These are phyloP conservation scores for Limonius californicus DNA, from an alignment of 1,140 invertebrate species.

Conservation along the genomic window DNA sequence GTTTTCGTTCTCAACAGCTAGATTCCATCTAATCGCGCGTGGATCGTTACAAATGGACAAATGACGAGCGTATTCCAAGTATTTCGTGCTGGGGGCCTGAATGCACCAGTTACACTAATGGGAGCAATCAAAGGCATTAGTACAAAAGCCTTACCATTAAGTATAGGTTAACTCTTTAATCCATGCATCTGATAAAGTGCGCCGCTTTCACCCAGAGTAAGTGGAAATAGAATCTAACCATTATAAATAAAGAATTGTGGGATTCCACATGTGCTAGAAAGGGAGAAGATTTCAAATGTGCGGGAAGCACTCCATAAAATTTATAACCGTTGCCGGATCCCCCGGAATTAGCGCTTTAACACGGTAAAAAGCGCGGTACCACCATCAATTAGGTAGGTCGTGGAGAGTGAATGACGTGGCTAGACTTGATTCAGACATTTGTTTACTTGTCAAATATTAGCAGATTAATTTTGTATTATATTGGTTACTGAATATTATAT, in stretches of 20 bases:
- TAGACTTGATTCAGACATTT: no score
- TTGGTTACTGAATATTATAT: no score
- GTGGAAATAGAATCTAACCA: slow-evolving; percentile 1
- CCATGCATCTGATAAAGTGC: not conserved
- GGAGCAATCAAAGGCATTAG: slow-evolving; percentile 15
- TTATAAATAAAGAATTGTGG: not conserved
- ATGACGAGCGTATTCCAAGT: slow-evolving; percentile 2
- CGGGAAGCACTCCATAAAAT: no score
- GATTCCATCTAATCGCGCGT: slow-evolving; percentile 1
- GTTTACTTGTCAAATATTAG: no score
- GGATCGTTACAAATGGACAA: slow-evolving; percentile 12
- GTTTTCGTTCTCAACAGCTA: not conserved
- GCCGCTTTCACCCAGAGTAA: not conserved
- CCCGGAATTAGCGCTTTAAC: no score
- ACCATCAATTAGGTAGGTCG: no score
- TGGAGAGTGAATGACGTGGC: no score
- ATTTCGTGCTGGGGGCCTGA: not conserved
- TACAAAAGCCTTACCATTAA: slow-evolving; percentile 11
- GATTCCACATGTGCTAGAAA: no score
- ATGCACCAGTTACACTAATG: slow-evolving; percentile 11
- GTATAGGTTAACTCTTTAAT: slow-evolving; percentile 14
- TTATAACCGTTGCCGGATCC: no score
- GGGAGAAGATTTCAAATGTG: no score
- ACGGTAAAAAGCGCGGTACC: no score
- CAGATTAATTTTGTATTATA: no score